These are phyloP conservation scores for Acrocyrtus sp. DNA, from an alignment of 2,888 invertebrate genomes.

Conservation along the genomic window DNA sequence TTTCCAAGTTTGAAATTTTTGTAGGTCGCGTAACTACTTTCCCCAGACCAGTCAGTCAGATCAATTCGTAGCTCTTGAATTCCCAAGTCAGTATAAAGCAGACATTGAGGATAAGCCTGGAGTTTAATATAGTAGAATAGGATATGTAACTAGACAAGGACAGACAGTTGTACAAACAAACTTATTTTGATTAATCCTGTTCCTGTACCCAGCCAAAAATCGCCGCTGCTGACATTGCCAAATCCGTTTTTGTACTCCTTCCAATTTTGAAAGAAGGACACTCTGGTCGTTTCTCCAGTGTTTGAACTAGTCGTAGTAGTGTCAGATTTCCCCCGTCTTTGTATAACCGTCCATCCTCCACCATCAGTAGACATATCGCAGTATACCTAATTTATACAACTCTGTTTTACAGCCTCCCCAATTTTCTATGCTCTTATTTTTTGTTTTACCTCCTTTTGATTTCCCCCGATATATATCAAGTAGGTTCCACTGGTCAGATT, in stretches of 20 bases:
- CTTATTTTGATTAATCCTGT: background rate
- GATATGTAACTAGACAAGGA: too few relatives aligned
- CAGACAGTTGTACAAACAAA: background rate
- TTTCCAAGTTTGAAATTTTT: constrained; percentile 39
- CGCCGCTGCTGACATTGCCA: constrained; percentile 36
- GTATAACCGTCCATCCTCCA: constrained; percentile 55
- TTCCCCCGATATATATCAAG: constrained; percentile 26
- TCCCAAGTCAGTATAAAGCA: constrained; percentile 30
- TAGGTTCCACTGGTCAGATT: constrained; percentile 43
- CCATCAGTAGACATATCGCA: constrained; percentile 53
- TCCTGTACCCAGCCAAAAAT: constrained; percentile 45
- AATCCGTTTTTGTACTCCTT: constrained; percentile 48
- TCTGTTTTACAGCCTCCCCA: background rate
- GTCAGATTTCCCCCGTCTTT: constrained; percentile 23
- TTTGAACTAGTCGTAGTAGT: background rate
- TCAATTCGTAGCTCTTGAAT: constrained; percentile 47
- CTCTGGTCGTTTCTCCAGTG: constrained; percentile 3
- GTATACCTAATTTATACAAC: constrained; percentile 27
- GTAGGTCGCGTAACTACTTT: constrained; percentile 36
- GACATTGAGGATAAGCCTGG: constrained; percentile 39
- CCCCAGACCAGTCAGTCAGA: constrained; percentile 40
- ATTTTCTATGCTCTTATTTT: background rate
- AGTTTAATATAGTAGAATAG: too few relatives aligned
- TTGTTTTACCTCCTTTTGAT: constrained; percentile 26
- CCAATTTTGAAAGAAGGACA: constrained; percentile 41